Evolutionary conservation across 1,140 invertebrate genomes (phyloP), one percentile per base, ranked within the genome.

Genomic region (Drosophila novamexicana): DNA sequence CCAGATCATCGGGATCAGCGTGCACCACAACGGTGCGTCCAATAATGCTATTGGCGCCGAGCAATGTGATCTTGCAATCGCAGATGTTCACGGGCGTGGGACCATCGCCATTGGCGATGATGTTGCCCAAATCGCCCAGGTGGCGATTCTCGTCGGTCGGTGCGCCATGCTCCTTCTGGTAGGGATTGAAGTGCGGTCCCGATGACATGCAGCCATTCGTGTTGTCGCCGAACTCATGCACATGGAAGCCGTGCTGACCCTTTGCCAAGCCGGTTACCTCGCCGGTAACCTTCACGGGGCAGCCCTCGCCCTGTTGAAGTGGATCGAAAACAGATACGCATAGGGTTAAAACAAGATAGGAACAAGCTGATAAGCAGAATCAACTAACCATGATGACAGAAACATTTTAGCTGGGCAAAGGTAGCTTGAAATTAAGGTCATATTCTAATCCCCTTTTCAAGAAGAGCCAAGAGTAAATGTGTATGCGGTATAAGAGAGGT

Each of bases 171-270:
- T 96, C 96, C 81, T 96, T 96, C 64, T 95, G 94, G 52, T 93
- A 79, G 0, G 98, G 98, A 93, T 99, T 99, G 93, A 98, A 99
- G 93, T 99, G 99, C 1, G 97, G 94, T 0, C 98, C 99, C 16
- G 98, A 98, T 56, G 97, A 98, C 3, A 95, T 97, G 93, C 99
- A 99, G 0, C 98, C 98, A 92, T 99, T 98, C 40, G 98, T 98
- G 75, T 97, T 97, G 92, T 99, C 98, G 1, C 98, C 99, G 92
- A 98, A 99, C 93, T 99, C 96, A 91, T 99, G 99, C 58, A 99
- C 95, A 92, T 99, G 99, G 93, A 99, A 99, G 36, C 98, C 92
- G 92, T 97, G 97, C 29, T 94, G 81, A 9, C 96, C 96, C 80
- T 95, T 93, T 10, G 93, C 90, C 42, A 98, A 92, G 7, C 96